A percentile compares a stretch with the other conserved stretches of the same genome.
Conservation (phyloP, 2,113 vertebrate genomes). For the Oceanites oceanicus region DNA sequence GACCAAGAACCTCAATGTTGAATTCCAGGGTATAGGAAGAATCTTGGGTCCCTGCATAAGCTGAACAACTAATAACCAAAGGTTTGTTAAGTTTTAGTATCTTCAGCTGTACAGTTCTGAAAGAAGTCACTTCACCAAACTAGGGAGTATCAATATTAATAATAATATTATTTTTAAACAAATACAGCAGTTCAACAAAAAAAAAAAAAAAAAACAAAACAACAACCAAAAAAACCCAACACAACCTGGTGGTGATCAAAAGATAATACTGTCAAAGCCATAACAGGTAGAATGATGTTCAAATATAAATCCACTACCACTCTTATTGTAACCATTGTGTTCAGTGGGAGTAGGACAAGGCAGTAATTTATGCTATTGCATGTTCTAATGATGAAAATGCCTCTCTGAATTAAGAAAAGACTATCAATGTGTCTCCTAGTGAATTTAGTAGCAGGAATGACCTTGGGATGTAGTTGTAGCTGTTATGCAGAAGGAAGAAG, state of each 20-base stretch:
- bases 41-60: not conserved
- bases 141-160: not conserved
- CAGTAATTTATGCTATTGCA: not conserved
- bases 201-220: no score
- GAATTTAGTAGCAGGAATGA: not conserved
- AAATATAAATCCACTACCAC: not conserved
- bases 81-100: not conserved
- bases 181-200: not conserved
- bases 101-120: not conserved
- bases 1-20: not conserved
- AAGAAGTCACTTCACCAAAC: not conserved
- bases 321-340: not conserved
- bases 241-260: not conserved
- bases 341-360: not conserved
- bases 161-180: not conserved
- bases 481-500: not conserved
- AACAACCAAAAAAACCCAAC: no score
- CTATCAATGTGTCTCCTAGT: not conserved
- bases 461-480: not conserved
- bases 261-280: not conserved
- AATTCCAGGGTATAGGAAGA: not conserved
- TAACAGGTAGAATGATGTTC: not conserved
- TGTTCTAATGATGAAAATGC: not conserved
- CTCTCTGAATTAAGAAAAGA: not conserved
- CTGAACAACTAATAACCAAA: not conserved